These are phyloP conservation scores for Papilio dardanus DNA, from an alignment of 1,140 invertebrate genomes.

Conservation along the genomic window DNA sequence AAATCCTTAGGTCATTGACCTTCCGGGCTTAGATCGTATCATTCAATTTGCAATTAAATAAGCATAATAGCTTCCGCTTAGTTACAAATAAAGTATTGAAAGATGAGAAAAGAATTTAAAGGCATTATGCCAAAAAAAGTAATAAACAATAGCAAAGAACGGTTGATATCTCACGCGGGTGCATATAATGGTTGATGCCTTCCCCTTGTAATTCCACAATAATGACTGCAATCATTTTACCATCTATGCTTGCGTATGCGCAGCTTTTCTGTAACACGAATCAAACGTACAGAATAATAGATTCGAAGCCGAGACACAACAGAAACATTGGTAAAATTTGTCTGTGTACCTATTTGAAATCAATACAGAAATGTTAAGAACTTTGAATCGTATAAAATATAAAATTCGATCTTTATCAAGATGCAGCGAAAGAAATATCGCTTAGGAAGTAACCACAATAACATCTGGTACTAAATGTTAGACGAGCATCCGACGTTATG, in stretches of 20 bases:
- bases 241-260: conserved; percentile 67
- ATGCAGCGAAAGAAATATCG: too few relatives aligned
- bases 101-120: neutral
- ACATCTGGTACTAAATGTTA: too few relatives aligned
- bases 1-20: neutral
- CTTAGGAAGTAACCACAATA: too few relatives aligned
- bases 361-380: neutral
- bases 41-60: neutral
- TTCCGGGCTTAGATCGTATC: neutral
- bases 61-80: neutral
- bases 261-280: conserved; percentile 46
- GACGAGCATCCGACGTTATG: too few relatives aligned
- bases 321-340: too few relatives aligned
- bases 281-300: conserved; percentile 47
- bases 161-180: conserved; percentile 63
- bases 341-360: too few relatives aligned
- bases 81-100: neutral
- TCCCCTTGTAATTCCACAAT: conserved; percentile 64
- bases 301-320: neutral
- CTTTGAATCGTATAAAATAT: too few relatives aligned
- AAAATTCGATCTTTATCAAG: too few relatives aligned
- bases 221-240: conserved; percentile 78
- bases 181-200: conserved; percentile 64
- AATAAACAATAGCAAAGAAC: conserved; percentile 58
- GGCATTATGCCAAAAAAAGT: conserved; percentile 40